These are phyloP conservation scores for Nomada ferruginata DNA, from an alignment of 2,888 invertebrate species.

Conservation along the genomic window DNA sequence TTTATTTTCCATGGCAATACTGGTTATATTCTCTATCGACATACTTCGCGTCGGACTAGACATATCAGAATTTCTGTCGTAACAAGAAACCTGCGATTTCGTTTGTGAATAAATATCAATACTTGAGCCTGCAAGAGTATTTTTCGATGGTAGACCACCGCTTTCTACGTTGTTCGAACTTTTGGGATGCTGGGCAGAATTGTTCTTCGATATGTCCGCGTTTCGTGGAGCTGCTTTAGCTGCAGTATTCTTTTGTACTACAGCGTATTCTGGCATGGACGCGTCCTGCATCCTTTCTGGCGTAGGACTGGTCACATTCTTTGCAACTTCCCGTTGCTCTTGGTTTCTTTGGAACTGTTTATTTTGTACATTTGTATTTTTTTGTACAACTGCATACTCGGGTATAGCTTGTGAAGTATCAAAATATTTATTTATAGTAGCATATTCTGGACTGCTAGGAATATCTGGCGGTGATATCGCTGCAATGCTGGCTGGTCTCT, in stretches of 20 bases:
- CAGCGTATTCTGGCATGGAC: conserved; percentile 79
- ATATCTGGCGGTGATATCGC: conserved; percentile 72
- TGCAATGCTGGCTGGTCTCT: conserved; percentile 79
- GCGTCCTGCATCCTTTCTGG: conserved; percentile 59
- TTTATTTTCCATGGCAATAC: conserved; percentile 57
- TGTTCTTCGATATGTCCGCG: conserved; percentile 48
- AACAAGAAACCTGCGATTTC: conserved; percentile 62
- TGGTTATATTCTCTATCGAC: conserved; percentile 72
- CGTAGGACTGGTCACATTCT: conserved; percentile 25
- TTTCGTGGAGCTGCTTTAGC: conserved; percentile 60
- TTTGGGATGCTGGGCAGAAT: conserved; percentile 40
- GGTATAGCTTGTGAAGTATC: conserved; percentile 78
- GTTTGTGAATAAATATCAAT: conserved; percentile 66
- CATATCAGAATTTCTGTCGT: conserved; percentile 66
- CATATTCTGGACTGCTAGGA: conserved; percentile 78
- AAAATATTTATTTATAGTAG: conserved; percentile 77
- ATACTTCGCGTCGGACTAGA: conserved; percentile 75
- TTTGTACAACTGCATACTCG: conserved; percentile 81
- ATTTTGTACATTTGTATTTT: conserved; percentile 66
- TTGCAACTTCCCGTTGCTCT: conserved; percentile 56
- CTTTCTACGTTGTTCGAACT: conserved; percentile 47
- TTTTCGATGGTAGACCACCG: conserved; percentile 48
- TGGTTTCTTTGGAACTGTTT: conserved; percentile 56
- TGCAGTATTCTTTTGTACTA: conserved; percentile 77
- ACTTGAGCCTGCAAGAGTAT: conserved; percentile 56